Conservation (phyloP, 2,113 vertebrate genomes). For the Copsychus sechellarum region DNA sequence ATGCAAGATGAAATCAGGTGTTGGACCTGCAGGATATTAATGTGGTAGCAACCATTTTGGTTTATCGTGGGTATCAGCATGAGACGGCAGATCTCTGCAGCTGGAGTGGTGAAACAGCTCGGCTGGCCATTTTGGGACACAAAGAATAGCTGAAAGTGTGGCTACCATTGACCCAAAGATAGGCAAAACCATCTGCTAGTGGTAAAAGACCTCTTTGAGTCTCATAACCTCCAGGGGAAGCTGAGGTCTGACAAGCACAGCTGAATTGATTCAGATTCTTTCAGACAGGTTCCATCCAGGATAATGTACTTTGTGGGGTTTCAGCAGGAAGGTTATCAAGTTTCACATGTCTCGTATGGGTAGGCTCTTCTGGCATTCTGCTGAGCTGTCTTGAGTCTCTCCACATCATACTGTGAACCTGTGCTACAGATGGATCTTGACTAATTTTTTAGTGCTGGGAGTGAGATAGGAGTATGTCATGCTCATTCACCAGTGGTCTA, state of each 20-base stretch:
- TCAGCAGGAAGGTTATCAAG: not conserved
- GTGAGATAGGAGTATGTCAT: not conserved
- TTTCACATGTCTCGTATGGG: not conserved
- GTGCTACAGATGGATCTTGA: not conserved
- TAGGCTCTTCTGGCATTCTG: not conserved
- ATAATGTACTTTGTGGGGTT: not conserved
- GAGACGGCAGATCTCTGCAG: not conserved
- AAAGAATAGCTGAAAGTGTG: not conserved
- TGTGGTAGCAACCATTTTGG: not conserved
- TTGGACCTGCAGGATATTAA: not conserved
- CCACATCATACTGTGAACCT: not conserved
- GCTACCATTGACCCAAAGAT: not conserved
- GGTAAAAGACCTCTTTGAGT: not conserved
- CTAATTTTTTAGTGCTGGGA: not conserved
- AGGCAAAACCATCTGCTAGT: not conserved
- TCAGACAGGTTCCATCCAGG: not conserved
- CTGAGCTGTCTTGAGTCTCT: not conserved
- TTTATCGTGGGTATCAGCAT: not conserved
- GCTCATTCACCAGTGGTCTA: not conserved
- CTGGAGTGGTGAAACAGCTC: not conserved
- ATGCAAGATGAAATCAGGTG: not conserved
- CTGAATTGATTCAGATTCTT: fast-evolving
- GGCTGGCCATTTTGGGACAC: not conserved
- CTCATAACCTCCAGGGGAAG: not conserved
- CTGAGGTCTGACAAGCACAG: not conserved